Conservation (phyloP, 1,140 invertebrate genomes). For the Scylla paramamosain region DNA sequence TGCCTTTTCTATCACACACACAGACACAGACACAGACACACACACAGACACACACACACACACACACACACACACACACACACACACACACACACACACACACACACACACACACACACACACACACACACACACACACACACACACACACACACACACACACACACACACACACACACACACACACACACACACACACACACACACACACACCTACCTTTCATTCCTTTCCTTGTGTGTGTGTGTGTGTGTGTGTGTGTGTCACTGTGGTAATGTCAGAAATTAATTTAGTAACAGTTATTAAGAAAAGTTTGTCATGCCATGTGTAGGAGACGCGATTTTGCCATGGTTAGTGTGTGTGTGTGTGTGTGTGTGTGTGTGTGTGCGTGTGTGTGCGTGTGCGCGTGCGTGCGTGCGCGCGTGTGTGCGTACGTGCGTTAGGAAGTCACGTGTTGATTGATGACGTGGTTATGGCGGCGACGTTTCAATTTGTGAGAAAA, state of each 20-base stretch:
- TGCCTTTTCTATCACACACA: background rate
- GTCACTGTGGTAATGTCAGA: background rate
- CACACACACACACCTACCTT: too few species aligned
- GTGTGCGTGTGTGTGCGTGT: constrained; percentile 28
- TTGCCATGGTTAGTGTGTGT: too few species aligned
- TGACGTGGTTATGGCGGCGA: constrained; percentile 3
- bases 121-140: background rate
- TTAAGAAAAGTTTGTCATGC: too few species aligned
- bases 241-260: too few species aligned
- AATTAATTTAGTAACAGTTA: too few species aligned
- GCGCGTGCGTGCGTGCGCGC: background rate
- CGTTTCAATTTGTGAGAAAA: constrained; percentile 23
- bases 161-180: too few species aligned
- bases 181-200: too few species aligned
- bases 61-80: background rate
- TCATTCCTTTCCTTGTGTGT: too few species aligned
- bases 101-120: background rate
- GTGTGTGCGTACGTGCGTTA: background rate
- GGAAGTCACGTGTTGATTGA: constrained; percentile 1
- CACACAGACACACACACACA: background rate
- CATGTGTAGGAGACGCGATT: too few species aligned
- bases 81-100: background rate
- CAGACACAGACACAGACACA: background rate
- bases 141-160: background rate
- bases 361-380: constrained; percentile 5